Evolutionary conservation across 2,797 vertebrate species (phyloP).

Genomic region (Falco naumanni): DNA sequence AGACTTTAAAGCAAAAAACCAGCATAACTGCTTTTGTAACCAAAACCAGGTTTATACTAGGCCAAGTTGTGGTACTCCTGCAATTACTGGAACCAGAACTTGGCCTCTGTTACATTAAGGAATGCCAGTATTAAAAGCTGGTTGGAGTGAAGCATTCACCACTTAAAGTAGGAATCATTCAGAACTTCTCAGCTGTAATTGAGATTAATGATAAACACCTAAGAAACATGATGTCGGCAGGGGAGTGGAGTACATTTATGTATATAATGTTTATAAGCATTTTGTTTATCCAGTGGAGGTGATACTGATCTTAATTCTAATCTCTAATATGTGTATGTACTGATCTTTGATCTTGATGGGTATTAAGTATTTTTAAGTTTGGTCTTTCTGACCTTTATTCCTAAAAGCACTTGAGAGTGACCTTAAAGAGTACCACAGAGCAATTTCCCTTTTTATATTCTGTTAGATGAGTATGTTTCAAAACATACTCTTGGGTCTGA

Average conservation of each 20-base stretch:
- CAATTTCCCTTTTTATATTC: background rate
- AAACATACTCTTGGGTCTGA: background rate
- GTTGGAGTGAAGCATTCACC: background rate
- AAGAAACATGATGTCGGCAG: background rate
- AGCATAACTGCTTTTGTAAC: background rate
- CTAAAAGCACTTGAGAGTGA: background rate
- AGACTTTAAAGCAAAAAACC: background rate
- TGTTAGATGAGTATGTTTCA: background rate
- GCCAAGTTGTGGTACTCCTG: background rate
- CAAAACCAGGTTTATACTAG: background rate
- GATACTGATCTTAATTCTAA: background rate
- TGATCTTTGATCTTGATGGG: background rate
- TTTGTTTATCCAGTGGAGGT: background rate
- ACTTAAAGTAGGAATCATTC: background rate
- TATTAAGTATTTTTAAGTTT: background rate
- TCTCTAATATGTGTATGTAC: background rate
- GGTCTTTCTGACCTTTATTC: background rate
- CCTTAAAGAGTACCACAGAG: background rate
- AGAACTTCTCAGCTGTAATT: background rate
- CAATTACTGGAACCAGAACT: background rate
- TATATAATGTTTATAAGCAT: constrained; percentile 27
- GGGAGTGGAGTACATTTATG: background rate
- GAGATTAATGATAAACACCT: background rate
- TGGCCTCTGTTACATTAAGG: background rate
- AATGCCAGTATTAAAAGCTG: background rate